Base-by-base conservation (phyloP, 2,888 invertebrate species). In the Blastobasis lacticolella region DNA sequence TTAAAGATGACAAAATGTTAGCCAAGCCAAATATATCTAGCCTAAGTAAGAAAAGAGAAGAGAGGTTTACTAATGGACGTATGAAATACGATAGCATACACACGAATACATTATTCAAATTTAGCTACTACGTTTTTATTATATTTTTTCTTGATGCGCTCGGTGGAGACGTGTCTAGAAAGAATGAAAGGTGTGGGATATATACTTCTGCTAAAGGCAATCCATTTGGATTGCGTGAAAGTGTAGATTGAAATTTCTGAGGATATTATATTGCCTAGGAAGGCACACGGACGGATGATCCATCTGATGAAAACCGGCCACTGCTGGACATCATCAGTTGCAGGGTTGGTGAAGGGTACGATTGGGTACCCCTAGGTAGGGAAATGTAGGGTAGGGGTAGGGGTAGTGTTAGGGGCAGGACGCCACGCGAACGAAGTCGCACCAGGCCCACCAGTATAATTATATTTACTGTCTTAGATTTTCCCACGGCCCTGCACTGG, bases 91-190 rank as follows among this genome's bases (percentile, higher is more conserved):
- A 81, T 80, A 78, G 66, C 78, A 68, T 73, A 71, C 61, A 64
- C 67, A 66, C 70, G 73, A 73, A 78, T 73, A 78, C 74, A 79
- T 80, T 81, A 81, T 81, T 79, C 74, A 79, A 80, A 80, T 81
- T 79, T 69, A 66, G 71, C 70, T 67, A 71, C 71, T 70, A 70
- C 62, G 69, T 72, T 46, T 46, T 46, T 46, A 46, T 46, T 46
- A 46, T 46, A 46, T 46, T 46, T 46, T 10, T 46, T 38, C 6
- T 10, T 45, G 36, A 45, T 45, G 36, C 36, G 45, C 8, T 23
- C 23, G 45, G 45, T 37, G n/a, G 46, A 46, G 7, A 46, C 45
- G 45, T 45, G 45, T 36, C 23, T 45, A 36, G 10, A 10, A 10
- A 9, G 10, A 10, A 43, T 10, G 43, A 43, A 43, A 43, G 9